These are phyloP conservation scores for Ceratosolen fusciceps DNA, from an alignment of 1,140 invertebrate genomes.

Conservation along the genomic window DNA sequence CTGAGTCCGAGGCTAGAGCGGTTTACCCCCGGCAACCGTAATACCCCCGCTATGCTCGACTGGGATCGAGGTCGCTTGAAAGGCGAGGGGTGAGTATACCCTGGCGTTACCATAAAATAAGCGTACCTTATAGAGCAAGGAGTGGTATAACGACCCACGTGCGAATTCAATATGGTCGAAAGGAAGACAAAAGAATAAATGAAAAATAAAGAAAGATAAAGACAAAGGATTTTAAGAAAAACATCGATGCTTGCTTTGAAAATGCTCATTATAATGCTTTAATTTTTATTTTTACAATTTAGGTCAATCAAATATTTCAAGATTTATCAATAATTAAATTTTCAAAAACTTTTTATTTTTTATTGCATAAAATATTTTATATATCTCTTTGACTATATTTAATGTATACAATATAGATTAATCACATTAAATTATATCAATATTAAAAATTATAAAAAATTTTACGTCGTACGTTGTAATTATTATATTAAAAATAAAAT, in stretches of 20 bases:
- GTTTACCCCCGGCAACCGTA: conserved; percentile 64
- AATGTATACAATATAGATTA: too few relatives aligned
- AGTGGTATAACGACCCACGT: conserved; percentile 3
- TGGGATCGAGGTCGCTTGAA: not conserved
- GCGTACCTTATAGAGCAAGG: conserved; percentile 16
- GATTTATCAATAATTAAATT: too few relatives aligned
- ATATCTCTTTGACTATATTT: too few relatives aligned
- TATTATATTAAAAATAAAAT: too few relatives aligned
- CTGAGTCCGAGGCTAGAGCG: conserved; percentile 65
- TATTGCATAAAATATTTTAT: too few relatives aligned
- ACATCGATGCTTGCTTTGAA: not conserved
- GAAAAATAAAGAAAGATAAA: not conserved
- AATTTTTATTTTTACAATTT: not conserved
- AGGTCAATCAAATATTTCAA: too few relatives aligned
- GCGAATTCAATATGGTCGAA: not conserved
- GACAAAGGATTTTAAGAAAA: too few relatives aligned
- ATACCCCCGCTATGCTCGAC: conserved; percentile 32
- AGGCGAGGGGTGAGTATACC: conserved; percentile 40
- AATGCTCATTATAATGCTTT: not conserved
- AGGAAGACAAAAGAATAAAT: not conserved
- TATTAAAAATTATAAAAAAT: too few relatives aligned
- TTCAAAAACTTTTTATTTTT: too few relatives aligned
- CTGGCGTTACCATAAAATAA: not conserved
- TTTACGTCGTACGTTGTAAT: too few relatives aligned
- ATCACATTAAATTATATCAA: too few relatives aligned